A percentile compares a stretch with the other conserved stretches of the same genome.
These are phyloP conservation scores for Drosophila stalkeri DNA, from an alignment of 2,888 invertebrate species.

Conservation along the genomic window DNA sequence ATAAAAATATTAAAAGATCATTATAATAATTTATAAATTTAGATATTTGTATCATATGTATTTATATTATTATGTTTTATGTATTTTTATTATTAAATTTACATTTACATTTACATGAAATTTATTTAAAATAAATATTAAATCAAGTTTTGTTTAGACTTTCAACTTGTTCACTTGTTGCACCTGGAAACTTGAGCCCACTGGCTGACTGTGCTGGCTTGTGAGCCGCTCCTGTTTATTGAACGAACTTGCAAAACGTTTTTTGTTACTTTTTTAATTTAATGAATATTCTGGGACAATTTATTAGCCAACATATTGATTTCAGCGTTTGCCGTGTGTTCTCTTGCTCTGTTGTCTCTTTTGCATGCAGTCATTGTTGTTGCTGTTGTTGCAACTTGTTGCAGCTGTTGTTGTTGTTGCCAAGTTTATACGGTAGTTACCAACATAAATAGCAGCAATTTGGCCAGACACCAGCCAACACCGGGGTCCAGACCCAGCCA, in stretches of 20 bases:
- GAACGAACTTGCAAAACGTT: conserved; percentile 43
- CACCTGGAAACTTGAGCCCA: too few relatives aligned
- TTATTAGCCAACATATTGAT: conserved; percentile 85
- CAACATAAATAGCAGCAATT: conserved; percentile 85
- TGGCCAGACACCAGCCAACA: conserved; percentile 76
- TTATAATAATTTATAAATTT: too few relatives aligned
- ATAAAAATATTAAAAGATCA: too few relatives aligned
- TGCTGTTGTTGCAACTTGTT: conserved; percentile 44
- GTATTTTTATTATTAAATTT: too few relatives aligned
- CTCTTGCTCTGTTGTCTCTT: conserved; percentile 46
- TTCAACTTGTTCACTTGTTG: too few relatives aligned
- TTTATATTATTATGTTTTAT: too few relatives aligned
- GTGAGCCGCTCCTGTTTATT: conserved; percentile 55
- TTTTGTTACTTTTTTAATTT: conserved; percentile 80
- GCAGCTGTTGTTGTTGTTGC: conserved; percentile 60
- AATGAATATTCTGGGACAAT: conserved; percentile 85
- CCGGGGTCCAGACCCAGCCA: conserved; percentile 24
- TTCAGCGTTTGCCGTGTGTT: conserved; percentile 83
- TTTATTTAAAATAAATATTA: too few relatives aligned
- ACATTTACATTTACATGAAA: too few relatives aligned
- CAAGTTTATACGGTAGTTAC: conserved; percentile 85
- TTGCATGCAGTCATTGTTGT: conserved; percentile 56
- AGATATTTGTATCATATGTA: too few relatives aligned
- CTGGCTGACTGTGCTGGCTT: background rate
- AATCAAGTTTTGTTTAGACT: too few relatives aligned